Percentiles rank a stretch among this genome's conserved stretches.
Evolutionary conservation across 2,113 vertebrate genomes (phyloP).

Genomic region (Hemichromis elongatus): DNA sequence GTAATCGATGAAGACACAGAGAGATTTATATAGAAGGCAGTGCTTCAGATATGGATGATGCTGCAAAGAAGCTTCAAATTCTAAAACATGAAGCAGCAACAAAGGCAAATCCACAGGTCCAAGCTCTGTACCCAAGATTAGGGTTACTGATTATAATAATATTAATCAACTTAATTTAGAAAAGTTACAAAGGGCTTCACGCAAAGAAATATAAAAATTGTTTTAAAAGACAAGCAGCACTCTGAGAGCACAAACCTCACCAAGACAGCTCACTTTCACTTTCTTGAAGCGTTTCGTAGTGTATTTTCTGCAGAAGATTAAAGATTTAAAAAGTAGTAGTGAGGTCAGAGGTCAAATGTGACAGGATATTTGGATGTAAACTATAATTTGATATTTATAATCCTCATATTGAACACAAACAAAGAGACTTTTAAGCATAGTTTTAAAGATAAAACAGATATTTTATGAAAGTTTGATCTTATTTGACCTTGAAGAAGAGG

Average conservation of each 20-base stretch:
- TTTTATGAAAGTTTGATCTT: neutral
- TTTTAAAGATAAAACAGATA: neutral
- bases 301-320: neutral
- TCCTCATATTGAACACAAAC: neutral
- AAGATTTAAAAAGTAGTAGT: neutral
- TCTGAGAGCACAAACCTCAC: neutral
- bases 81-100: neutral
- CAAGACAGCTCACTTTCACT: neutral
- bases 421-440: neutral
- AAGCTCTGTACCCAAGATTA: neutral
- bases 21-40: neutral
- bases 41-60: neutral
- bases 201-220: neutral
- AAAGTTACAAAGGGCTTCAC: neutral
- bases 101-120: neutral
- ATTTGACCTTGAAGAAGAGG: neutral
- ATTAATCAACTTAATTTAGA: neutral
- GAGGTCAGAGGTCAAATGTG: neutral
- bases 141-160: no score
- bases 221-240: neutral
- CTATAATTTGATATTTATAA: no score
- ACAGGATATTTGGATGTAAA: neutral
- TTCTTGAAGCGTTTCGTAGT: neutral
- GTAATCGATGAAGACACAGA: neutral
- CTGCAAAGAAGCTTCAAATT: neutral